Evolutionary conservation across 2,888 invertebrate genomes (phyloP).

Genomic region (Acleris laterana): DNA sequence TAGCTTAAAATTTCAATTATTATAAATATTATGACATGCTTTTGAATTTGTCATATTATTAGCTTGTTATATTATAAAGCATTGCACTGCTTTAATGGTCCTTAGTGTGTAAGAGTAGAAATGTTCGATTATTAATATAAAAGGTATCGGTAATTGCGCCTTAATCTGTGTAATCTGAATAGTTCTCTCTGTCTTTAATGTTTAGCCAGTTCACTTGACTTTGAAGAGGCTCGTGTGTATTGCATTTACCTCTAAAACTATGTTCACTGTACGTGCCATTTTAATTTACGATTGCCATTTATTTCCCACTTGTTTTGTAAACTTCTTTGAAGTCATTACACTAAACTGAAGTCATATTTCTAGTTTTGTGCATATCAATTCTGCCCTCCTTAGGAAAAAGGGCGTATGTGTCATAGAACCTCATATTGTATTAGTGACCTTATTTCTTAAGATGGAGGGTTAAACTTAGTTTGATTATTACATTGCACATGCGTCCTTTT

Average conservation of each 20-base stretch:
- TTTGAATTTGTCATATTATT: slow-evolving; percentile 47
- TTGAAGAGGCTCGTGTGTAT: slow-evolving; percentile 35
- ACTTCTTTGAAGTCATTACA: slow-evolving; percentile 1
- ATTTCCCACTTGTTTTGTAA: slow-evolving; percentile 6
- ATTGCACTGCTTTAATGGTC: slow-evolving; percentile 64
- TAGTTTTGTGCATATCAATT: slow-evolving; percentile 1
- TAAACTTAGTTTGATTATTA: no score
- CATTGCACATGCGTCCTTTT: no score
- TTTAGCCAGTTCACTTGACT: slow-evolving; percentile 43
- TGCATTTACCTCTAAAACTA: slow-evolving; percentile 43
- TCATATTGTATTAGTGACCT: no score
- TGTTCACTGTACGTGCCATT: slow-evolving; percentile 43
- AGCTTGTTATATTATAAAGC: slow-evolving; percentile 64
- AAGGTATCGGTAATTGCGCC: slow-evolving; percentile 60
- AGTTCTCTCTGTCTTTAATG: slow-evolving; percentile 56
- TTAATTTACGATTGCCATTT: slow-evolving; percentile 20
- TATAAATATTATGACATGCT: slow-evolving; percentile 44
- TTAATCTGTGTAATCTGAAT: slow-evolving; percentile 63
- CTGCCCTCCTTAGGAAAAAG: no score
- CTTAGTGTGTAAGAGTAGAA: slow-evolving; percentile 60
- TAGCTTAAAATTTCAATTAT: slow-evolving; percentile 30
- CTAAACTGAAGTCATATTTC: background rate
- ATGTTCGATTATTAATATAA: slow-evolving; percentile 63
- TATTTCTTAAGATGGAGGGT: no score
- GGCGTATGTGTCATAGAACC: no score